Base-by-base conservation (phyloP, 92 coral and sea anemone species). In the Siderastrea siderea region DNA sequence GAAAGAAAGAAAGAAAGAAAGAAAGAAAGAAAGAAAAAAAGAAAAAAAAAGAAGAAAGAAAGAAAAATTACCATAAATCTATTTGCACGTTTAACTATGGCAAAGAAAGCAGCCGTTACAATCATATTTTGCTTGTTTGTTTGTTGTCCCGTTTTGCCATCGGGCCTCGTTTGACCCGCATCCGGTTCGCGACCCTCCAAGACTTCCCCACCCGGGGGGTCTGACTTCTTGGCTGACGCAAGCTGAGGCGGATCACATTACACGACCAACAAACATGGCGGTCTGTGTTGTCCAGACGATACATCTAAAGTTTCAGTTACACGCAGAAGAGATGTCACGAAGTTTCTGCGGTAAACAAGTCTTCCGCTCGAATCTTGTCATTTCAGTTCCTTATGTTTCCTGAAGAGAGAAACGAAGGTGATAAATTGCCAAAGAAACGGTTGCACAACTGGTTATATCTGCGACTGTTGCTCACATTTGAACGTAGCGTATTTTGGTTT, bases 191-290 rank as follows among this genome's bases (percentile, higher is more conserved):
- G 38, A 26, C 0, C 1, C 16, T 48, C 72, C 48, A n/a, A 4
- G 11, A 11, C 48, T 15, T 43, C 83, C 71, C 62, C 47, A 44
- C 83, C 83, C 71, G 11, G 59, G 10, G 11, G 49, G 44, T 5
- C 6, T 6, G 44, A 61, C 59, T 48, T 48, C n/a, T 6, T 19
- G 1, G n/a, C 19, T 79, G 83, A 79, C 83, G 83, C 67, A 77
- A 7, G 66, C 72, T 58, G 1, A 26, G 68, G 47, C 52, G 43
- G 43, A 50, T 79, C 83, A 79, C 15, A 47, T 79, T 79, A 47
- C 72, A 63, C 61, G 44, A 45, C 59, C 54, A 12, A 62, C 72
- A n/a, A 79, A 79, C 77, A 81, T 81, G 76, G 86, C 78, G 86
- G 62, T 43, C 64, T 4, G 14, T 45, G 45, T 9, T 10, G 15